These are phyloP conservation scores for Gallinago solitaria DNA, from an alignment of 2,797 vertebrate species.

Conservation along the genomic window DNA sequence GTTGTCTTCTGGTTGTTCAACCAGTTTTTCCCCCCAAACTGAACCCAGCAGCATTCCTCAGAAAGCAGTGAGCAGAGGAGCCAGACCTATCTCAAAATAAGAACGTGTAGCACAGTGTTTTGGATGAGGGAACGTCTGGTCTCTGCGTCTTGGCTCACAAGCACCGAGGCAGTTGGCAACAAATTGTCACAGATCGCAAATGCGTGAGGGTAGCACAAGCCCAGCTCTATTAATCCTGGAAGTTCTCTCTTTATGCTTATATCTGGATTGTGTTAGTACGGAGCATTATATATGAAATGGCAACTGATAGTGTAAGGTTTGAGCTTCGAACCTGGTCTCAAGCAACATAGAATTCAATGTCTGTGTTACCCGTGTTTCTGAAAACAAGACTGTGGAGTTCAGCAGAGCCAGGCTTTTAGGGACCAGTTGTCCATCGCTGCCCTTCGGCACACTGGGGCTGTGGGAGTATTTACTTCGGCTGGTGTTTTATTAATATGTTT, in stretches of 20 bases:
- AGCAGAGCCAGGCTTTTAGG: not conserved
- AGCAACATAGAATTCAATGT: not conserved
- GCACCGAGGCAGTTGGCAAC: not conserved
- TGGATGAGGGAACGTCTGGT: not conserved
- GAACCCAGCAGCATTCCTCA: constrained; percentile 20
- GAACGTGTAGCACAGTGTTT: not conserved
- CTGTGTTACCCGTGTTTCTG: not conserved
- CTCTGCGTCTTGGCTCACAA: not conserved
- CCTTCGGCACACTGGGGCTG: not conserved
- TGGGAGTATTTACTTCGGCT: not conserved
- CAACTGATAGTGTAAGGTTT: not conserved
- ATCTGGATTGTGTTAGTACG: not conserved
- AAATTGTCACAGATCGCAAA: not conserved
- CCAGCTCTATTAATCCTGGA: not conserved
- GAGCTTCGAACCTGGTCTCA: not conserved
- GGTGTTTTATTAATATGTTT: not conserved
- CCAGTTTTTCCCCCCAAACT: constrained; percentile 50
- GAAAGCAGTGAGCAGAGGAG: not conserved
- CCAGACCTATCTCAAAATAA: not conserved
- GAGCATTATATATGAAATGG: not conserved
- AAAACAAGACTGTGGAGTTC: not conserved
- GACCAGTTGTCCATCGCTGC: not conserved
- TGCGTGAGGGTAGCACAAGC: not conserved
- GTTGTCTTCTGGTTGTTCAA: not conserved
- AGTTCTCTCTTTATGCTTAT: not conserved